A percentile compares a stretch with the other conserved stretches of the same genome.
Conservation (phyloP, 2,888 invertebrate species). For the Idaea aversata region DNA sequence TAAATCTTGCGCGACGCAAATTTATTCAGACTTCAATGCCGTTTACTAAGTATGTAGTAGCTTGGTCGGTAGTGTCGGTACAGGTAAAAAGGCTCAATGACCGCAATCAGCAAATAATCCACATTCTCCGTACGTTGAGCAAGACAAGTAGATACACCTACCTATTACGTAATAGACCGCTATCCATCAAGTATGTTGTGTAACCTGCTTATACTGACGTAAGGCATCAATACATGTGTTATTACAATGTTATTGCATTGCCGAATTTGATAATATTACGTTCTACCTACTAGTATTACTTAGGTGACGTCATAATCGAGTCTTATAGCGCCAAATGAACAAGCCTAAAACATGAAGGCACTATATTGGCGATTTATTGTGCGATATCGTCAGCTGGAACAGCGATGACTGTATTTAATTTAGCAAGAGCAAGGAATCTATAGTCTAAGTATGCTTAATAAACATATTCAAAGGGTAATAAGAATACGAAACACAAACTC, state of each 20-base stretch:
- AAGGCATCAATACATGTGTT: neutral
- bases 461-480: no score
- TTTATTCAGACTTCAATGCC: no score
- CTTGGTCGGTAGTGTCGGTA: neutral
- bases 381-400: no score
- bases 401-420: no score
- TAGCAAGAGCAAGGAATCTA: no score
- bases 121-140: neutral
- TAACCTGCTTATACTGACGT: slow-evolving; percentile 1
- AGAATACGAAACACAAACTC: no score
- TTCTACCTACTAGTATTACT: neutral
- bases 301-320: neutral
- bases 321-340: neutral
- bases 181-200: neutral
- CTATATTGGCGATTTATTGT: neutral
- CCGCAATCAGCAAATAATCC: neutral
- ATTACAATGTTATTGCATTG: slow-evolving; percentile 1
- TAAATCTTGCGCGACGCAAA: no score
- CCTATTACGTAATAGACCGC: neutral
- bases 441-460: no score
- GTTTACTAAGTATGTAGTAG: no score
- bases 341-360: neutral
- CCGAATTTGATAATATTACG: neutral
- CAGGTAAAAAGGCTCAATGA: neutral
- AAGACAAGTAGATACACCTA: neutral